Evolutionary conservation across 2,888 invertebrate genomes (phyloP).

Genomic region (Orthosia gothica): DNA sequence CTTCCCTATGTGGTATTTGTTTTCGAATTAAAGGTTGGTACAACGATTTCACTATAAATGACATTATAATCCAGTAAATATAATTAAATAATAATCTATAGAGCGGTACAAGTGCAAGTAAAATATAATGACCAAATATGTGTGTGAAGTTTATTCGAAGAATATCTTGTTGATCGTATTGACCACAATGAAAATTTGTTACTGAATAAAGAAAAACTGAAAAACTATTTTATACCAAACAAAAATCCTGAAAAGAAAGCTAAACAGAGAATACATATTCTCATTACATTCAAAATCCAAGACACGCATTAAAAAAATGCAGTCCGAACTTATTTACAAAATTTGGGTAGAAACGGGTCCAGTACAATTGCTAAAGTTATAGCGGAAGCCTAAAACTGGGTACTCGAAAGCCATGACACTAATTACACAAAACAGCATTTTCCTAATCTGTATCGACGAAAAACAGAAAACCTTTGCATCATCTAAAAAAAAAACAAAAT

Average conservation of each 20-base stretch:
- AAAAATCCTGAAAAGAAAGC: not conserved
- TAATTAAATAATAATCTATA: too few species aligned
- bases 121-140: not conserved
- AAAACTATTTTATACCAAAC: too few species aligned
- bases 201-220: too few species aligned
- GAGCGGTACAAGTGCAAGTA: not conserved
- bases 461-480: constrained; percentile 2
- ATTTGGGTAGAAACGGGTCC: not conserved
- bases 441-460: too few species aligned
- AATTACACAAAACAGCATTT: not conserved
- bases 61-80: too few species aligned
- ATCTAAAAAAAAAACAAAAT: constrained; percentile 24
- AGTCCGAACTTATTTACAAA: not conserved
- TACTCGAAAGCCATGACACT: not conserved
- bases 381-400: not conserved
- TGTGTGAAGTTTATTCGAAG: not conserved
- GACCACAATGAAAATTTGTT: too few species aligned
- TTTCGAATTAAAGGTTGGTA: not conserved
- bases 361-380: not conserved
- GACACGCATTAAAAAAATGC: not conserved
- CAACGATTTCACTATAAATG: not conserved
- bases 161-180: not conserved
- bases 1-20: not conserved
- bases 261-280: too few species aligned
- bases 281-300: not conserved